Conservation (phyloP, 2,113 vertebrate genomes). For the Pelodiscus sinensis region DNA sequence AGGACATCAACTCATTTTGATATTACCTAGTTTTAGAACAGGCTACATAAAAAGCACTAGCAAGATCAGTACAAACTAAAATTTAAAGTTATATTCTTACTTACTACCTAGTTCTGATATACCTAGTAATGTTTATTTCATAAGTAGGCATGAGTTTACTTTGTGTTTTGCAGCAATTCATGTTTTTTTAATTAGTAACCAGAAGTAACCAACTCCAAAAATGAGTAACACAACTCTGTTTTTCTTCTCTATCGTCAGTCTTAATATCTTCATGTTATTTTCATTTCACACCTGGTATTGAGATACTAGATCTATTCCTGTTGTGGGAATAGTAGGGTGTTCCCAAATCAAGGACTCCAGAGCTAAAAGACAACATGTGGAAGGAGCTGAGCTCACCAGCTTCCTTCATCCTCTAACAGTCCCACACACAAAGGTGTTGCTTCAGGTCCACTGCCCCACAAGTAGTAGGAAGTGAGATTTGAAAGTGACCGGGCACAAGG, state of each 20-base stretch:
- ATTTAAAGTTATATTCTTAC: too few relatives aligned
- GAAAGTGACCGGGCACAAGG: background rate
- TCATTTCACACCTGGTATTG: rapidly evolving
- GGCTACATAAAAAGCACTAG: too few relatives aligned
- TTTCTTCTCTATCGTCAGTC: background rate
- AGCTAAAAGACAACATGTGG: background rate
- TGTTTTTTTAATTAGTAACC: background rate
- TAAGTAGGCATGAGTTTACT: background rate
- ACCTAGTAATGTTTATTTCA: background rate
- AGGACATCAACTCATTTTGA: too few relatives aligned
- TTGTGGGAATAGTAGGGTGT: background rate
- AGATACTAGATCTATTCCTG: background rate
- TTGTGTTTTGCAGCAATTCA: background rate
- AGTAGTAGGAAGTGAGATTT: background rate
- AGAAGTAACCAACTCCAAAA: background rate
- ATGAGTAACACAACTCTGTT: rapidly evolving
- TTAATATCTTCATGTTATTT: rapidly evolving
- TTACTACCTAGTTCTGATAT: background rate
- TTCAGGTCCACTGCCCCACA: background rate
- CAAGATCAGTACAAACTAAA: too few relatives aligned
- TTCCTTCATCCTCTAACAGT: background rate
- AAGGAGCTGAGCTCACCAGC: background rate
- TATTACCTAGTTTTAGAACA: too few relatives aligned
- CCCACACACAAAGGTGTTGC: rapidly evolving
- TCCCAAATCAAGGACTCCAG: background rate